Base-by-base conservation (phyloP, 1,140 invertebrate species). In the Drosophila pectinifera region DNA sequence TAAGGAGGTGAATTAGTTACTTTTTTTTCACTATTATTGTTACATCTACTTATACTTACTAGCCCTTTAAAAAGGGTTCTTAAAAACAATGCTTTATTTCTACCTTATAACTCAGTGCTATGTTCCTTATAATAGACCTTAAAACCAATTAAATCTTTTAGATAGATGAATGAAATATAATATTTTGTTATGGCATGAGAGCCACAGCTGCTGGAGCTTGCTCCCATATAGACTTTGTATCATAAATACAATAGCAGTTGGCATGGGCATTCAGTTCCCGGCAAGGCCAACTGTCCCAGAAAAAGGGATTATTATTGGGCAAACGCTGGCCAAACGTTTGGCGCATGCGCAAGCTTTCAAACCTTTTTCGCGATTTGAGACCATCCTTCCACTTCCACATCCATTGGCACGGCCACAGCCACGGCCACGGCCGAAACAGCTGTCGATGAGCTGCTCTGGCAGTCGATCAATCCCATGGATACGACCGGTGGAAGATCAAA, bases 281-380 rank as follows among this genome's bases (percentile, higher is more conserved):
- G 34, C 69, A 72, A 45, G 49, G 36, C 65, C 73, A 69, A 80
- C 67, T 86, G 78, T 62, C 61, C 77, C 49, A 64, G 28, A 39
- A 56, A 77, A 69, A 45, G 31, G 28, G 36, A 36, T 65, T 51
- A 22, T 51, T 48, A 68, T 65, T 73, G 57, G 51, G n/a, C 26
- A 22, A 31, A 28, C 67, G 67, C 42, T 77, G 57, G 57, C 54
- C 61, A 79, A 86, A 76, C 75, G 79, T 83, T 88, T 88, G 83
- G 83, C 83, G 79, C 83, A 88, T 79, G 83, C 75, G 45, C 83
- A 83, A 73, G 75, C 82, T 82, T 85, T 82, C 79, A 83, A 88
- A 83, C 83, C 84, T 79, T 88, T 88, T 88, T 88, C 76, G 83
- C 79, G 84, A 88, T 89, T 89, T 83, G 83, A 88, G 70, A 88